Evolutionary conservation across 37 sponge, comb jelly and placozoan genomes (phyloP), one percentile per base, ranked within the genome.

Genomic region (Halichondria panicea): DNA sequence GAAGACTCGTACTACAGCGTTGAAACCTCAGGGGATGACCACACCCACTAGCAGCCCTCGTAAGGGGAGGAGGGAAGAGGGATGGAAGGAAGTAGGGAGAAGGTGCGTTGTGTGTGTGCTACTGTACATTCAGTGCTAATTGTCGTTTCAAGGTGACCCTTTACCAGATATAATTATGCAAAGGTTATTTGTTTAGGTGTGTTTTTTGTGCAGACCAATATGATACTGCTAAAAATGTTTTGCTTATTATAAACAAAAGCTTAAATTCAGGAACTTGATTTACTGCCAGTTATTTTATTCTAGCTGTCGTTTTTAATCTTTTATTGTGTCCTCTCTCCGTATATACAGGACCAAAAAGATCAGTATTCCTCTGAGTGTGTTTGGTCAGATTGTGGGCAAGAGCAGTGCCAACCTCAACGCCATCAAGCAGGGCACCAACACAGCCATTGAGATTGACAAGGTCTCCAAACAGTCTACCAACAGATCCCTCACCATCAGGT

Each of bases 21-120:
- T 11, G 52, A 48, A 15, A 18, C 13, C 11, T 11, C 11, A 15
- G 52, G 54, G 21, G 32, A 28, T 27, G 53, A 28, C 64, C 60
- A 68, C 74, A 39, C 79, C 83, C 62, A 76, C 77, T 24, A 36
- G 45, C n/a, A 92, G 89, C 63, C 95, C 95, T 32, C 38, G 95
- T 37, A 87, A 84, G 43, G 66, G 70, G 18, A 84, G 73, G 36
- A 88, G 84, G 56, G 95, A 94, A 32, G 95, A 94, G 1, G 95
- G 92, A 11, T 94, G 95, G 95, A 91, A 87, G 72, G 95, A 94
- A 80, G 95, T 94, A 27, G 81, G 72, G 13, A 61, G 72, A 62
- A 72, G 81, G 72, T 71, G 27, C 5, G 50, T 57, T n/a, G n/a
- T n/a, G n/a, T n/a, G n/a, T n/a, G n/a, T n/a, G n/a, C n/a, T n/a